A percentile compares a stretch with the other conserved stretches of the same genome.
phyloP scores from a whole-genome alignment of 2,113 vertebrate genomes.

The Colinus virginianus region DNA sequence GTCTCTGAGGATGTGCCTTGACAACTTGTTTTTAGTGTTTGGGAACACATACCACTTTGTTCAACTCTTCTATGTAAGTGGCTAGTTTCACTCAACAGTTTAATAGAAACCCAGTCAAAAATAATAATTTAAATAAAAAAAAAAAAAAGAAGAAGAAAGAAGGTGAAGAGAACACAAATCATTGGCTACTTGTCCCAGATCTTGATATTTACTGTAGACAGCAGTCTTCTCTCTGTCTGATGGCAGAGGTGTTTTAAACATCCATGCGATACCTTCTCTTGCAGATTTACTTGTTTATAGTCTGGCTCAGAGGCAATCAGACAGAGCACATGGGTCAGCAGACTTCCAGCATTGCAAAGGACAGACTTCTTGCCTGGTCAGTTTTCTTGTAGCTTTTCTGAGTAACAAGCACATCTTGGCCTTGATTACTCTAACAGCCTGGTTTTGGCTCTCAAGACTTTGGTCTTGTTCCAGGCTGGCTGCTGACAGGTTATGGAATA shows the following conservation, averaged over 20 bases:
- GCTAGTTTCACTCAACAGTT: constrained; percentile 44
- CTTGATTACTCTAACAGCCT: constrained; percentile 50
- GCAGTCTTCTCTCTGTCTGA: neutral
- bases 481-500: constrained; percentile 55
- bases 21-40: constrained; percentile 64
- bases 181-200: neutral
- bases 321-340: neutral
- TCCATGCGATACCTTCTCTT: neutral
- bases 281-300: constrained; percentile 1
- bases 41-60: constrained; percentile 46
- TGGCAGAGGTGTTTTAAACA: neutral
- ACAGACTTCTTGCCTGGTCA: neutral
- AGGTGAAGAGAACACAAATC: neutral
- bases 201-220: neutral
- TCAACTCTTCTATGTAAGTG: neutral
- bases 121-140: neutral
- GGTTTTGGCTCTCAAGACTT: constrained; percentile 39
- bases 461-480: constrained; percentile 43
- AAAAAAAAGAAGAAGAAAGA: neutral
- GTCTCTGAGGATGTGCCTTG: constrained; percentile 59
- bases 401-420: constrained; percentile 32
- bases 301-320: neutral
- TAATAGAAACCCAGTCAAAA: neutral
- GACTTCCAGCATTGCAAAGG: neutral
- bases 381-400: constrained; percentile 23